Percentiles rank a stretch among this genome's conserved stretches.
These are phyloP conservation scores for Cryptomyrus ogoouensis DNA, from an alignment of 2,113 vertebrate species.

Conservation along the genomic window DNA sequence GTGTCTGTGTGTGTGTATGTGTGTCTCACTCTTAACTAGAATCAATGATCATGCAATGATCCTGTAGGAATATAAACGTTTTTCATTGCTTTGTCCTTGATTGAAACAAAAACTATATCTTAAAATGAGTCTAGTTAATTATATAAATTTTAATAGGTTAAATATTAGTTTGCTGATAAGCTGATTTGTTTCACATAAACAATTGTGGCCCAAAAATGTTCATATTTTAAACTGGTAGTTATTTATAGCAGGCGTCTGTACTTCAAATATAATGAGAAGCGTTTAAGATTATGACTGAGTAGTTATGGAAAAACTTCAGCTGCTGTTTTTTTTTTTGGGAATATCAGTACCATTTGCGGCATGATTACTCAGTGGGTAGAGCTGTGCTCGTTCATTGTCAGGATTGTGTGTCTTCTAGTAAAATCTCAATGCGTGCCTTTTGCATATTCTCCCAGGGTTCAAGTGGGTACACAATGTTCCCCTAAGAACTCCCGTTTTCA, in stretches of 20 bases:
- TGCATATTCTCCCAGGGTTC: not conserved
- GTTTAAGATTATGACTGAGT: not conserved
- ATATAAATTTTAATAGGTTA: not conserved
- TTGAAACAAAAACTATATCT: not conserved
- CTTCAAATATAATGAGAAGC: not conserved
- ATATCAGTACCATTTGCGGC: not conserved
- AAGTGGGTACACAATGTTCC: not conserved
- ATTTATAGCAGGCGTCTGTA: not conserved
- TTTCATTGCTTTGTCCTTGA: not conserved
- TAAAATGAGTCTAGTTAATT: not conserved
- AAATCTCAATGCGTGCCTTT: not conserved
- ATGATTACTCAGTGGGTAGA: not conserved
- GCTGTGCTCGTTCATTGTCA: not conserved
- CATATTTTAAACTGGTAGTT: not conserved
- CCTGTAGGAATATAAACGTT: not conserved
- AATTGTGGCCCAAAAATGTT: not conserved
- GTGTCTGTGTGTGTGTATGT: not conserved
- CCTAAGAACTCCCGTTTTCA: not conserved
- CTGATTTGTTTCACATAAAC: not conserved
- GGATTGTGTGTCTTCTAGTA: not conserved
- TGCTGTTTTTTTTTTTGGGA: not conserved
- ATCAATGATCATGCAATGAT: not conserved
- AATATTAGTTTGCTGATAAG: not conserved
- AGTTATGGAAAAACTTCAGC: not conserved
- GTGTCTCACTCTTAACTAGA: slow-evolving; percentile 4